These are phyloP conservation scores for Rousettus leschenaultii DNA, from an alignment of 2,113 vertebrate species.

Conservation along the genomic window DNA sequence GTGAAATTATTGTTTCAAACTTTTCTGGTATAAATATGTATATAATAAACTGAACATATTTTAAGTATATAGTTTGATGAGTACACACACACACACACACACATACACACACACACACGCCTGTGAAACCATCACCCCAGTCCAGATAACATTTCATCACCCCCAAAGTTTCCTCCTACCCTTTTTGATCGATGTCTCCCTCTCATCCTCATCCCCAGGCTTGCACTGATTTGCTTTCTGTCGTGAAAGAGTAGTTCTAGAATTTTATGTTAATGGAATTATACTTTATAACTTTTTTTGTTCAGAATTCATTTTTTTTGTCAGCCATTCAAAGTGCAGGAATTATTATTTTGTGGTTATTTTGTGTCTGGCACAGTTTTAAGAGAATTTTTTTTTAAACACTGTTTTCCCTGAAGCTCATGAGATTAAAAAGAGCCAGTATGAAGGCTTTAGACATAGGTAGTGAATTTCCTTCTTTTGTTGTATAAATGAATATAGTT, in stretches of 20 bases:
- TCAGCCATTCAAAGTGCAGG: background rate
- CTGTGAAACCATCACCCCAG: background rate
- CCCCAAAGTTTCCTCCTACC: background rate
- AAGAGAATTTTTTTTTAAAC: background rate
- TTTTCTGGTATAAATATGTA: background rate
- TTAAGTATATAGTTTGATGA: background rate
- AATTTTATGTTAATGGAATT: background rate
- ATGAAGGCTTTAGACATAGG: background rate
- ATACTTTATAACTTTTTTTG: background rate
- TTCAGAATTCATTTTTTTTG: background rate
- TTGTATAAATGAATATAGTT: background rate
- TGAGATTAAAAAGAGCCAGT: background rate
- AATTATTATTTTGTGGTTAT: constrained; percentile 1
- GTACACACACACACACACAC: background rate
- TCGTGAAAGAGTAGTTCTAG: background rate
- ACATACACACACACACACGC: too few relatives aligned
- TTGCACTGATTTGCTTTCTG: background rate
- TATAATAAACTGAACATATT: background rate
- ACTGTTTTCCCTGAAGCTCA: background rate
- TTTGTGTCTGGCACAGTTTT: background rate
- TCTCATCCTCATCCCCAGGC: background rate
- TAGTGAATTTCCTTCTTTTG: background rate
- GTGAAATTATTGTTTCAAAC: background rate
- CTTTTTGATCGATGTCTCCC: background rate
- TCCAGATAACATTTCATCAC: background rate